Conservation (phyloP, 2,113 vertebrate genomes). For the Chascanopsetta lugubris region DNA sequence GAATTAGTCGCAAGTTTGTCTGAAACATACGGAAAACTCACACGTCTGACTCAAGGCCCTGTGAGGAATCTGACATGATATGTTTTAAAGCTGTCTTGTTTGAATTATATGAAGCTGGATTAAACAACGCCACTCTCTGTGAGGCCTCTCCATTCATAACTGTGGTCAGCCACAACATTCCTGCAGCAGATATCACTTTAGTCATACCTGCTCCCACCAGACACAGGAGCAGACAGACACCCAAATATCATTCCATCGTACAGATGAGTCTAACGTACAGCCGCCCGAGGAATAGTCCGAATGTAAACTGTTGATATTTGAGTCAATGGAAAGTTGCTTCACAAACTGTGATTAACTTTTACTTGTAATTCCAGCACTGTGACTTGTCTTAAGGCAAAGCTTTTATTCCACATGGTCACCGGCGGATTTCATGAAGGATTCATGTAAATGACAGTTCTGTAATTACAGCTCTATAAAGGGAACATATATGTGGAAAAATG, state of each 20-base stretch:
- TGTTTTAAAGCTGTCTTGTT: constrained; percentile 49
- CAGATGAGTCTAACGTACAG: constrained; percentile 55
- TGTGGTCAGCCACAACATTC: constrained; percentile 68
- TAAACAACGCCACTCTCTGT: constrained; percentile 58
- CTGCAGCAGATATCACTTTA: constrained; percentile 55
- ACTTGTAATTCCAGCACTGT: constrained; percentile 1
- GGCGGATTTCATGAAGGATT: constrained; percentile 26
- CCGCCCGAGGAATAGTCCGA: constrained; percentile 34
- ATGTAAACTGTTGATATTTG: constrained; percentile 15
- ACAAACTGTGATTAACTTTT: constrained; percentile 7
- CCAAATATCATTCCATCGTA: constrained; percentile 53
- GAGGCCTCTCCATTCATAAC: constrained; percentile 55
- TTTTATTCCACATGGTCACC: constrained; percentile 14
- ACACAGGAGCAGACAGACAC: constrained; percentile 56
- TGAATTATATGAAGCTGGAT: constrained; percentile 43
- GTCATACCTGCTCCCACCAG: constrained; percentile 65
- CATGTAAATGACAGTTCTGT: constrained; percentile 48
- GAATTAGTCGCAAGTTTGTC: neutral
- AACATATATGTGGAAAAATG: constrained; percentile 41
- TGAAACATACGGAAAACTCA: constrained; percentile 16
- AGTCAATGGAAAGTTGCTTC: constrained; percentile 17
- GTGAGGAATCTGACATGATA: constrained; percentile 36
- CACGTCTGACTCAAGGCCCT: constrained; percentile 28
- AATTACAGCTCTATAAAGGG: constrained; percentile 46
- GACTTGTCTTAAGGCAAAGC: neutral